Evolutionary conservation across 2,888 invertebrate species (phyloP).

Genomic region (Malthinus flaveolus): DNA sequence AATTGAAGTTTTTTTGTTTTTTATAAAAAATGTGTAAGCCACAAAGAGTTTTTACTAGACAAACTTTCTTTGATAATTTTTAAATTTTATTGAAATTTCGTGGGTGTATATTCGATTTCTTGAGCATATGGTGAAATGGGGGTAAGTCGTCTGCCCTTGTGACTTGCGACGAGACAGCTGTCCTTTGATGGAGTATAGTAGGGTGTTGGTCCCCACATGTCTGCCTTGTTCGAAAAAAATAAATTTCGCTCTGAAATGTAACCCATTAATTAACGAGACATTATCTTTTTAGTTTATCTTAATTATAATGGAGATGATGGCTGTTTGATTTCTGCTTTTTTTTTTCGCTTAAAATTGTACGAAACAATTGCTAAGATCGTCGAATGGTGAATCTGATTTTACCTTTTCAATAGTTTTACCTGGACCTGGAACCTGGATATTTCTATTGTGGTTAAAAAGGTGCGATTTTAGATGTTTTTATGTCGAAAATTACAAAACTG

Average conservation of each 20-base stretch:
- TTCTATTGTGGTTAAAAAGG: no score
- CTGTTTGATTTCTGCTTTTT: no score
- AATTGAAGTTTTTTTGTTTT: background rate
- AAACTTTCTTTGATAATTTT: background rate
- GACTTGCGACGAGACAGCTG: conserved; percentile 33
- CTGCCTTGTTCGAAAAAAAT: conserved; percentile 29
- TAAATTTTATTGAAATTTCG: conserved; percentile 8
- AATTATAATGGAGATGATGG: no score
- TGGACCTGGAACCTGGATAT: no score
- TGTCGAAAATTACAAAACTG: no score
- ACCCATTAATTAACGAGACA: conserved; percentile 9
- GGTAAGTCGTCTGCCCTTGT: conserved; percentile 32
- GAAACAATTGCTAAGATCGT: no score
- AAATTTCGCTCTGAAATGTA: conserved; percentile 18
- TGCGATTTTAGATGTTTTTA: no score
- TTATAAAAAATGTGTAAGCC: background rate
- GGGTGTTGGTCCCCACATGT: conserved; percentile 34
- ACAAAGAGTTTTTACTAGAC: background rate
- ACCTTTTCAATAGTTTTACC: no score
- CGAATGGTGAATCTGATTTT: no score
- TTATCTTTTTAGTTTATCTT: background rate
- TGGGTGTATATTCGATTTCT: conserved; percentile 24
- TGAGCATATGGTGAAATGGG: conserved; percentile 32
- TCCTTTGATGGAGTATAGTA: conserved; percentile 27
- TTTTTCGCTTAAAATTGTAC: no score